Percentiles rank a stretch among this genome's conserved stretches.
Evolutionary conservation across 1,140 invertebrate species (phyloP).

Genomic region (Pogonomyrmex californicus): DNA sequence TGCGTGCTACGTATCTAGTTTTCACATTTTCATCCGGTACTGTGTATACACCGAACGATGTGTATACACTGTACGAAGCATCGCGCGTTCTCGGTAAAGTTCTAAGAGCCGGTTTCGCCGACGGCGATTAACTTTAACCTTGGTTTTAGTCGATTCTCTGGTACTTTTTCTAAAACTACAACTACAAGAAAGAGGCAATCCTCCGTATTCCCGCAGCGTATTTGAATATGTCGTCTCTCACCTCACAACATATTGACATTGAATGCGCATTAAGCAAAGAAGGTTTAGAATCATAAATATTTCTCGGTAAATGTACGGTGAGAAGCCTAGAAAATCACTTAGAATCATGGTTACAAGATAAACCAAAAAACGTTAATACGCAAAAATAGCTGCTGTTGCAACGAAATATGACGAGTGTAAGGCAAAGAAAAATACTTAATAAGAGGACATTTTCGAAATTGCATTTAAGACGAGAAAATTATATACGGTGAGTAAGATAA

Average conservation of each 20-base stretch:
- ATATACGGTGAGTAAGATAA: slow-evolving; percentile 18
- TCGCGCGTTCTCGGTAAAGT: background rate
- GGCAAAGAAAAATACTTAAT: background rate
- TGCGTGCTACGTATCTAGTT: background rate
- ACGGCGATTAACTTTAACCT: slow-evolving; percentile 38
- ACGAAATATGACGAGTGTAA: background rate
- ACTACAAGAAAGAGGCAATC: background rate
- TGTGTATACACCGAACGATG: slow-evolving; percentile 5
- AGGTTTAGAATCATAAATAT: slow-evolving; percentile 11
- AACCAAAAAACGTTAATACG: slow-evolving; percentile 12
- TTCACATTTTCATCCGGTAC: slow-evolving; percentile 37
- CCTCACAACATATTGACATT: slow-evolving; percentile 27
- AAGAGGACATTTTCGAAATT: slow-evolving; percentile 12
- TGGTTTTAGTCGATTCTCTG: slow-evolving; percentile 25
- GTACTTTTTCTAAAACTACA: slow-evolving; percentile 22
- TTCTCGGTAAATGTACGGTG: background rate
- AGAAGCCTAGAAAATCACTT: background rate
- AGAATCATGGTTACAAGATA: background rate
- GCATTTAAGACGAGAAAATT: slow-evolving; percentile 33
- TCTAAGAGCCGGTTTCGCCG: slow-evolving; percentile 34
- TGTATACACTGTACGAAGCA: slow-evolving; percentile 5
- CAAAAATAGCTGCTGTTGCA: background rate
- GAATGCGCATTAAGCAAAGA: slow-evolving; percentile 3
- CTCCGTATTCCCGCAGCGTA: background rate
- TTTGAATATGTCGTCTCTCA: slow-evolving; percentile 10